Evolutionary conservation across 2,888 invertebrate species (phyloP), one percentile per base, ranked within the genome.

Genomic region (Lymantria dispar): DNA sequence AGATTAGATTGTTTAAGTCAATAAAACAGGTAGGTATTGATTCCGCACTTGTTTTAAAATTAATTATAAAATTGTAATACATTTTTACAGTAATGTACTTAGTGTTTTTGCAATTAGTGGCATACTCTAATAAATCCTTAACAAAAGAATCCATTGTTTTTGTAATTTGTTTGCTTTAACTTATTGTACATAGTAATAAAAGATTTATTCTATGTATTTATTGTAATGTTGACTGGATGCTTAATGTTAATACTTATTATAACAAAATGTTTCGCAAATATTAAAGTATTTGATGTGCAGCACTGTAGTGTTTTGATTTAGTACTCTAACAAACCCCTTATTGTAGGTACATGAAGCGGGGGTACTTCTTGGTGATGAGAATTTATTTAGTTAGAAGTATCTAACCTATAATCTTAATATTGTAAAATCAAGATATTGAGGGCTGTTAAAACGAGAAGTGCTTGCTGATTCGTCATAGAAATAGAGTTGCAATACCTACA

Each of bases 1-100:
- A 64, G 96, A 97, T 87, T 97, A 95, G 85, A 60, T 58, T 52
- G 47, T 55, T 59, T 31, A 52, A 22, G 52, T 45, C n/a, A n/a
- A n/a, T 41, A 53, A 50, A 63, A 22, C 22, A 66, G 68, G 67
- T 70, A 66, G 71, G 63, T 69, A 67, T 50, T 45, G 15, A 38
- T 47, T 62, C 58, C 60, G 68, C 73, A 68, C 68, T 68, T 68
- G 62, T 68, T 70, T 62, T 63, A 62, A 62, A 11, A 63, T 63
- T 61, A 66, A 64, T 56, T 53, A 51, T 45, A 54, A 60, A 52
- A 29, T 62, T 38, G 39, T 39, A 56, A 50, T 51, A 58, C 54
- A 65, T 68, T 75, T 68, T 70, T 70, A 65, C 68, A 46, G 36
- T 30, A 45, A 50, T 42, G 45, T 50, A 50, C 50, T 45, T 48